Conservation (phyloP, 2,797 vertebrate genomes). For the Emys orbicularis region DNA sequence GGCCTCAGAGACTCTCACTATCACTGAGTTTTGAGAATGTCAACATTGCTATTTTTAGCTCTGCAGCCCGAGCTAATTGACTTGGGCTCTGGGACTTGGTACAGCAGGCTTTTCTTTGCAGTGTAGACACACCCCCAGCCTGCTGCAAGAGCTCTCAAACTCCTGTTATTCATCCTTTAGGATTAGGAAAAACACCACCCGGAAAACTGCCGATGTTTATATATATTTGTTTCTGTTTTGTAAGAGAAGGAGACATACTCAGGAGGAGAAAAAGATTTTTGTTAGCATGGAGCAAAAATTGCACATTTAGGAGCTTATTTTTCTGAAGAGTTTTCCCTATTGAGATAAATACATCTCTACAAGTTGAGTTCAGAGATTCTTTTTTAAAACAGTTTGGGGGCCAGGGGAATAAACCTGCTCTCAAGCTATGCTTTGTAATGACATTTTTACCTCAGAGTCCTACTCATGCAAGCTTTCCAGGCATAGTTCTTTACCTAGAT, state of each 20-base stretch:
- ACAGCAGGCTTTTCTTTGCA: not conserved
- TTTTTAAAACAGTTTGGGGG: not conserved
- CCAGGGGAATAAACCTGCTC: not conserved
- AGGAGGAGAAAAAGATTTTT: slow-evolving; percentile 2
- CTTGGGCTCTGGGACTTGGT: not conserved
- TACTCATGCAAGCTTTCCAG: slow-evolving; percentile 8
- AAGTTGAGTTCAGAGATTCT: slow-evolving; percentile 3
- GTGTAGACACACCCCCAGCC: not conserved
- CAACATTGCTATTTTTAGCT: not conserved
- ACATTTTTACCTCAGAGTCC: not conserved
- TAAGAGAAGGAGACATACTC: not conserved
- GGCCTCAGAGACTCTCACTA: not conserved
- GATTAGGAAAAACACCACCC: not conserved
- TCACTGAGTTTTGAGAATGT: not conserved
- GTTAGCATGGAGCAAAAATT: slow-evolving; percentile 23
- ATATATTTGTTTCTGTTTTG: slow-evolving; percentile 40
- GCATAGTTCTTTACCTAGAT: not conserved
- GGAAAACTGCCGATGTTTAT: not conserved
- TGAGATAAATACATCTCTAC: not conserved
- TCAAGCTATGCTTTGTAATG: not conserved
- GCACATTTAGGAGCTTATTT: not conserved
- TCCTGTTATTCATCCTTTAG: slow-evolving; percentile 6
- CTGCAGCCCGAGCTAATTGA: not conserved
- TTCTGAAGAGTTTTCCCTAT: slow-evolving; percentile 9
- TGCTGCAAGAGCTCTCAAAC: slow-evolving; percentile 18